Evolutionary conservation across 1,140 invertebrate species (phyloP).

Genomic region (Palaemon carinicauda): DNA sequence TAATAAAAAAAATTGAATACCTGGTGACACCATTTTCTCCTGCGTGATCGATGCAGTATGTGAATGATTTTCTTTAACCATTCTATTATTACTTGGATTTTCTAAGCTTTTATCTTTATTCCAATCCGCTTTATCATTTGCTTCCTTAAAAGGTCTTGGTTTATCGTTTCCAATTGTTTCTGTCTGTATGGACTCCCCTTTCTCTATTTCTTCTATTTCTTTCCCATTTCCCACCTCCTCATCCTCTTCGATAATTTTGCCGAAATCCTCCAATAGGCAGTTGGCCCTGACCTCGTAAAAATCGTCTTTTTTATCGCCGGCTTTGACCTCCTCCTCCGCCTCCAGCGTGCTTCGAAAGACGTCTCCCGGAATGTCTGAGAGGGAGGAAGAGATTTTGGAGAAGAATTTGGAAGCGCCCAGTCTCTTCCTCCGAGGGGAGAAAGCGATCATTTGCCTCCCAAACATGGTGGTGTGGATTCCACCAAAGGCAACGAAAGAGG

Average conservation of each 20-base stretch:
- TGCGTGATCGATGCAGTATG: too few species aligned
- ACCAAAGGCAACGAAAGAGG: too few species aligned
- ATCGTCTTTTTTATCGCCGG: background rate
- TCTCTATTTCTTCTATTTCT: background rate
- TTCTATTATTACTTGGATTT: too few species aligned
- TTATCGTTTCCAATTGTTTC: background rate
- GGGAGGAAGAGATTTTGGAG: constrained; percentile 17
- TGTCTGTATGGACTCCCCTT: background rate
- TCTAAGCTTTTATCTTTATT: background rate
- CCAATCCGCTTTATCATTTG: background rate
- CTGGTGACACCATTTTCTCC: too few species aligned
- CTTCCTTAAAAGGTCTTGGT: background rate
- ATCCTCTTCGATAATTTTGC: background rate
- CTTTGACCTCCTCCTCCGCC: too few species aligned
- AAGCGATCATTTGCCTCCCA: constrained; percentile 1
- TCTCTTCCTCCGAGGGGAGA: constrained; percentile 1
- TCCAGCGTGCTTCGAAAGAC: background rate
- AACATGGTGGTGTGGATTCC: constrained; percentile 10
- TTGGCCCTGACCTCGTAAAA: background rate
- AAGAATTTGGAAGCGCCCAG: background rate
- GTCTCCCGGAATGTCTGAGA: constrained; percentile 32
- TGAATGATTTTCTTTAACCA: too few species aligned
- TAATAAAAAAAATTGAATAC: too few species aligned
- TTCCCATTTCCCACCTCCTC: background rate
- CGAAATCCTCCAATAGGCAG: background rate